Evolutionary conservation across 35 echinoderm and acorn worm genomes (phyloP).

Genomic region (Apostichopus californicus): DNA sequence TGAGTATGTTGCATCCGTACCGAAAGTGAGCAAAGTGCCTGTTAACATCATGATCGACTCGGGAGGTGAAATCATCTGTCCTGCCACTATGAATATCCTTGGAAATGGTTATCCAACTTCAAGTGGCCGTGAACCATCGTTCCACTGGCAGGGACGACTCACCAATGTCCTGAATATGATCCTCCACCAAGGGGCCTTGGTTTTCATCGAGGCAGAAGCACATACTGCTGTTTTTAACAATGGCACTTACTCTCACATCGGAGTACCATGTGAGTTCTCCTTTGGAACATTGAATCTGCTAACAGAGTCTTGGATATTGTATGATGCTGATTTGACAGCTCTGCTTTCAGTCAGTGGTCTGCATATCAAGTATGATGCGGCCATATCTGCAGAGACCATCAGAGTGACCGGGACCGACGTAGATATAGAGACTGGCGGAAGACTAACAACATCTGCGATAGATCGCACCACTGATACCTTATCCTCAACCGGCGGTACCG

Average conservation of each 20-base stretch:
- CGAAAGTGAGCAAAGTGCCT: conserved; percentile 80
- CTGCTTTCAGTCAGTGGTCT: conserved; percentile 66
- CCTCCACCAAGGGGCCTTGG: conserved; percentile 58
- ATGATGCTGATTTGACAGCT: conserved; percentile 70
- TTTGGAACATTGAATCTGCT: conserved; percentile 80
- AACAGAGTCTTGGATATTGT: conserved; percentile 72
- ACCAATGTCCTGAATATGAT: conserved; percentile 82
- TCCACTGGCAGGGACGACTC: conserved; percentile 74
- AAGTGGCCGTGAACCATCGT: conserved; percentile 56
- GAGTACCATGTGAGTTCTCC: conserved; percentile 68
- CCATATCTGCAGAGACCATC: conserved; percentile 80
- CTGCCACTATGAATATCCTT: conserved; percentile 78
- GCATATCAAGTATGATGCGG: conserved; percentile 73
- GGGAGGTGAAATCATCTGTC: conserved; percentile 69
- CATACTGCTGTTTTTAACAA: conserved; percentile 79
- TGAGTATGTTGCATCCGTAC: conserved; percentile 79
- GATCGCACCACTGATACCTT: conserved; percentile 72
- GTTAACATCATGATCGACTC: conserved; percentile 81
- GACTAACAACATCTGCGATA: conserved; percentile 67
- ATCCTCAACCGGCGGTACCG: conserved; percentile 43
- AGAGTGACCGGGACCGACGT: conserved; percentile 57
- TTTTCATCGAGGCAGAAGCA: conserved; percentile 65
- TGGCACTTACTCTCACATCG: conserved; percentile 59
- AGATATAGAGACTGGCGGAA: conserved; percentile 77
- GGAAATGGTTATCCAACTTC: conserved; percentile 66